Evolutionary conservation across 2,113 vertebrate species (phyloP).

Genomic region (Condylura cristata): DNA sequence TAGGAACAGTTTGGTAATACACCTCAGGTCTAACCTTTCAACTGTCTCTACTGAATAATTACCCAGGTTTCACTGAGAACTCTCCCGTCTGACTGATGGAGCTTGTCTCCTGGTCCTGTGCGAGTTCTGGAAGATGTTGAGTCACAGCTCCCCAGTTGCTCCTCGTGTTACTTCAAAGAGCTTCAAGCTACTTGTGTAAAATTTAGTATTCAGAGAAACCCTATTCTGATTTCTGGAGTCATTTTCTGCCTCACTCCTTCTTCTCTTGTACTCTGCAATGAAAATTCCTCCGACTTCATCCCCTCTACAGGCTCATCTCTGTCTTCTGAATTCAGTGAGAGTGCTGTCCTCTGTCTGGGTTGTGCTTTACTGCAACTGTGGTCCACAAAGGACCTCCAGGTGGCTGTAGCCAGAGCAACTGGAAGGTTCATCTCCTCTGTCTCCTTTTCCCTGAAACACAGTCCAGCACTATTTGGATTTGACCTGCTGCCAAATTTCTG

Average conservation of each 20-base stretch:
- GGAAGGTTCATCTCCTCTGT: neutral
- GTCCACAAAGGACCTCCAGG: neutral
- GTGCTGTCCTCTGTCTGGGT: neutral
- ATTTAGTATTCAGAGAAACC: neutral
- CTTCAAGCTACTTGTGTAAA: neutral
- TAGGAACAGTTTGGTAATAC: neutral
- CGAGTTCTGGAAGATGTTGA: neutral
- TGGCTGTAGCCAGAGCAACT: neutral
- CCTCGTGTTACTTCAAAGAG: neutral
- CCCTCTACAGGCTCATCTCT: neutral
- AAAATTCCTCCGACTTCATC: neutral
- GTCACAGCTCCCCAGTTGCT: neutral
- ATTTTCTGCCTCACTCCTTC: neutral
- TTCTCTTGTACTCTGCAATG: neutral
- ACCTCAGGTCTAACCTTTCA: neutral
- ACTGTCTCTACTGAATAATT: neutral
- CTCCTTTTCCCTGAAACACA: neutral
- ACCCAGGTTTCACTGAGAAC: neutral
- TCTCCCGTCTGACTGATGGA: neutral
- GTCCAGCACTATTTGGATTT: neutral
- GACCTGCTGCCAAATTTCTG: neutral
- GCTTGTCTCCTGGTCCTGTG: neutral
- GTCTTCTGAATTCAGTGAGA: neutral
- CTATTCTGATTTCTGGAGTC: neutral
- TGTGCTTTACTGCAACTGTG: neutral